phyloP scores from a whole-genome alignment of 2,113 vertebrate genomes.

The Tor tambroides region DNA sequence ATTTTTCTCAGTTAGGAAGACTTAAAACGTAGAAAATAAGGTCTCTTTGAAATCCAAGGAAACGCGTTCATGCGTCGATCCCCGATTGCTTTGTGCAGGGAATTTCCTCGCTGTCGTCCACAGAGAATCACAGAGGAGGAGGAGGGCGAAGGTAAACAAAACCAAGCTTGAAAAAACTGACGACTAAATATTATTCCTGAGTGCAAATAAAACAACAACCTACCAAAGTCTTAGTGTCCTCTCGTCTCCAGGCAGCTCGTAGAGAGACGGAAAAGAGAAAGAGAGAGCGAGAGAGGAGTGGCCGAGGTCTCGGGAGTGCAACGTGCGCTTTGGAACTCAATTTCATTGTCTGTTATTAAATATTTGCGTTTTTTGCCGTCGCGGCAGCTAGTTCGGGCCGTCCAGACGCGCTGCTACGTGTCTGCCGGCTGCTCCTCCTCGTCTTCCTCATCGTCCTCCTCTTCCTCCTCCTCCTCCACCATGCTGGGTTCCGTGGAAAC shows the following conservation, averaged over 20 bases:
- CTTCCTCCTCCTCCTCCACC: constrained; percentile 62
- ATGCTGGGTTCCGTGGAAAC: constrained; percentile 46
- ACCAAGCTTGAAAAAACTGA: constrained; percentile 36
- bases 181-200: constrained; percentile 82
- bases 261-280: constrained; percentile 41
- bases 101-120: neutral
- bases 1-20: constrained; percentile 80
- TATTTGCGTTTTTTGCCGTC: constrained; percentile 12
- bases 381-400: neutral
- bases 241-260: constrained; percentile 69
- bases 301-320: constrained; percentile 75
- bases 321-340: constrained; percentile 79
- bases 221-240: constrained; percentile 65
- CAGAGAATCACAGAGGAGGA: constrained; percentile 22
- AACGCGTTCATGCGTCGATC: constrained; percentile 27
- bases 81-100: constrained; percentile 24
- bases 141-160: constrained; percentile 41
- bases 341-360: constrained; percentile 55
- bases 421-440: constrained; percentile 70
- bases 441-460: constrained; percentile 53
- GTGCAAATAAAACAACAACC: constrained; percentile 76
- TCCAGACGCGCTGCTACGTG: constrained; percentile 73
- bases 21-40: constrained; percentile 84
- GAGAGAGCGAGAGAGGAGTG: constrained; percentile 70
- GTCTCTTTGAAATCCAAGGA: constrained; percentile 56